Conservation (phyloP, 2,113 vertebrate species). For the Oreochromis niloticus region DNA sequence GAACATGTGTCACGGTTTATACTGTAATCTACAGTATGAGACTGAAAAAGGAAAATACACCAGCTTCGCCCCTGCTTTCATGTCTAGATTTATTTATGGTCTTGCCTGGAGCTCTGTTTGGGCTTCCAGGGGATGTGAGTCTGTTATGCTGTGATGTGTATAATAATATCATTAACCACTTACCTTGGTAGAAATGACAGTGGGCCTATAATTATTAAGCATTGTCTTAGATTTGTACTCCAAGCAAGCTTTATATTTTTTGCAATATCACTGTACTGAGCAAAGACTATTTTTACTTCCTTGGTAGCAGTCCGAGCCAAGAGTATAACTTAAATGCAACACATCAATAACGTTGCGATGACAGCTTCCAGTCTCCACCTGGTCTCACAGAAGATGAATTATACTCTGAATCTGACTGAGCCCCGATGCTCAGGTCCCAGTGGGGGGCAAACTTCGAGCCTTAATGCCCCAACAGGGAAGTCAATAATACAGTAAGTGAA, state of each 20-base stretch:
- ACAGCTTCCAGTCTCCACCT: conserved; percentile 43
- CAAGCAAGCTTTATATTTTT: neutral
- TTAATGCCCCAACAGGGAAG: conserved; percentile 5
- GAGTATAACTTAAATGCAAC: neutral
- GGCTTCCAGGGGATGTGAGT: neutral
- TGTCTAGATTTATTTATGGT: conserved; percentile 53
- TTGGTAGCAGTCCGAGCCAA: neutral
- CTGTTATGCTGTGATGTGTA: neutral
- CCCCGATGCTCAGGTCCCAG: neutral
- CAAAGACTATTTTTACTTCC: neutral
- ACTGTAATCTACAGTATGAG: conserved; percentile 59
- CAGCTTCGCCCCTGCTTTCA: conserved; percentile 13
- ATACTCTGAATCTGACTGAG: conserved; percentile 8
- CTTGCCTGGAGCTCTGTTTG: conserved; percentile 24
- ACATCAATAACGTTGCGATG: conserved; percentile 44
- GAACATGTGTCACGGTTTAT: conserved; percentile 68
- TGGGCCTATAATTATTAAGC: neutral
- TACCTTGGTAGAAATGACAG: neutral
- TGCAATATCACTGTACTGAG: neutral
- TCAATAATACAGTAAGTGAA: neutral
- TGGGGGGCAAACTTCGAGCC: neutral
- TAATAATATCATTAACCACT: neutral
- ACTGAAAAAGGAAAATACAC: conserved; percentile 60
- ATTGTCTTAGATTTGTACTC: neutral
- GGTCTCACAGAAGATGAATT: conserved; percentile 39